Conservation (phyloP, 2,888 invertebrate genomes). For the Sinhomidia bicolor region DNA sequence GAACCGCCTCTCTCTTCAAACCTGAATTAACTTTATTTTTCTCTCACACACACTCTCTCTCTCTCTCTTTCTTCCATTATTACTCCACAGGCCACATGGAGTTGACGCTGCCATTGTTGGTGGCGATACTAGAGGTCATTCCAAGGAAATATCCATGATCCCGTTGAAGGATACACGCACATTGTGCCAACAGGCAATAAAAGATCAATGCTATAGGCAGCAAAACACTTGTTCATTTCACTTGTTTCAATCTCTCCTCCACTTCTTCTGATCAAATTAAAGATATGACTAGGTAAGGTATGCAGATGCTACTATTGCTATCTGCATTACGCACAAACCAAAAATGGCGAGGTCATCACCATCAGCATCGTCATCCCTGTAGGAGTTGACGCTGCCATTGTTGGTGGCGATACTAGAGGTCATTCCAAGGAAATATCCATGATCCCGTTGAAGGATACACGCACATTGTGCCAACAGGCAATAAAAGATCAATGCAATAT, state of each 20-base stretch:
- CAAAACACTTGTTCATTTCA: constrained; percentile 1
- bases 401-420: constrained; percentile 58
- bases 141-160: constrained; percentile 66
- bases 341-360: constrained; percentile 28
- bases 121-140: constrained; percentile 60
- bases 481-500: no score
- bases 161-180: constrained; percentile 58
- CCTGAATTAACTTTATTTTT: neutral
- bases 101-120: neutral
- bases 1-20: no score
- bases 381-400: neutral
- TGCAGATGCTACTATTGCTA: neutral
- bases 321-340: neutral
- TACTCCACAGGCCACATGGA: neutral
- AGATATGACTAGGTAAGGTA: neutral
- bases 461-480: neutral
- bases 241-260: neutral
- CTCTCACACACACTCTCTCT: no score
- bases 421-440: constrained; percentile 65
- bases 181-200: neutral
- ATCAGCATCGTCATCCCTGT: neutral
- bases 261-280: neutral
- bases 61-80: neutral
- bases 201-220: neutral
- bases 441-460: constrained; percentile 63